Evolutionary conservation across 2,113 vertebrate genomes (phyloP).

Genomic region (Hepsetus odoe): DNA sequence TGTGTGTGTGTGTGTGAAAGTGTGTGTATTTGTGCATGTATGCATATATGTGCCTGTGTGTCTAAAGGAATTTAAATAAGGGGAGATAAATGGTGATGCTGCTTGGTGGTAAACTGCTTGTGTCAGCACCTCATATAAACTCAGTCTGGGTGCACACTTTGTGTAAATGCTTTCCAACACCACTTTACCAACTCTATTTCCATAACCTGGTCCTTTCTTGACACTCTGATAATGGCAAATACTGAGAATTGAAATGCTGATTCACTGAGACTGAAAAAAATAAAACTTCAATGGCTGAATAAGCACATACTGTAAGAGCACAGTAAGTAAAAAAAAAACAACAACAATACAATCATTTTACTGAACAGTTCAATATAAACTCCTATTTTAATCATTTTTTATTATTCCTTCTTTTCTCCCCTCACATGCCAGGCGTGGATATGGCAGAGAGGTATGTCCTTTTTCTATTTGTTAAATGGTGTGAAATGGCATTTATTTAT

Average conservation of each 20-base stretch:
- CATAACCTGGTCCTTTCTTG: slow-evolving; percentile 20
- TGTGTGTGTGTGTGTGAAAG: not conserved
- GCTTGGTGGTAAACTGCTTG: slow-evolving; percentile 37
- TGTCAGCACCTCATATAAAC: slow-evolving; percentile 34
- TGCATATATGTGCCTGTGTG: slow-evolving; percentile 10
- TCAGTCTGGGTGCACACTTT: slow-evolving; percentile 7
- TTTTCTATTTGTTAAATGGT: slow-evolving; percentile 23
- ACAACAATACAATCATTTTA: not conserved
- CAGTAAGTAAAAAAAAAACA: slow-evolving; percentile 4
- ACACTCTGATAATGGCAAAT: slow-evolving; percentile 23
- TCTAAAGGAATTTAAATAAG: not conserved
- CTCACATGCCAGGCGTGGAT: slow-evolving; percentile 46
- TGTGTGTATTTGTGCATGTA: not conserved
- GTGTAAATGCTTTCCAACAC: slow-evolving; percentile 18
- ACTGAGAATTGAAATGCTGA: slow-evolving; percentile 23
- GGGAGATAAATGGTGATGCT: not conserved
- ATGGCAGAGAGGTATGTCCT: slow-evolving; percentile 55
- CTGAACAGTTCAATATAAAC: not conserved
- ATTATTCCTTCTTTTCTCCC: not conserved
- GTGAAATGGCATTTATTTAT: slow-evolving; percentile 34
- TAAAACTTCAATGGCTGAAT: not conserved
- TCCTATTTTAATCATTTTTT: not conserved
- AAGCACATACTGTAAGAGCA: not conserved
- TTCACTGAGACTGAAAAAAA: slow-evolving; percentile 6
- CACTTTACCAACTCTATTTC: slow-evolving; percentile 23